Percentiles rank a stretch among this genome's conserved stretches.
Conservation (phyloP, 2,797 vertebrate species). For the Pangasius sanitwongsei region DNA sequence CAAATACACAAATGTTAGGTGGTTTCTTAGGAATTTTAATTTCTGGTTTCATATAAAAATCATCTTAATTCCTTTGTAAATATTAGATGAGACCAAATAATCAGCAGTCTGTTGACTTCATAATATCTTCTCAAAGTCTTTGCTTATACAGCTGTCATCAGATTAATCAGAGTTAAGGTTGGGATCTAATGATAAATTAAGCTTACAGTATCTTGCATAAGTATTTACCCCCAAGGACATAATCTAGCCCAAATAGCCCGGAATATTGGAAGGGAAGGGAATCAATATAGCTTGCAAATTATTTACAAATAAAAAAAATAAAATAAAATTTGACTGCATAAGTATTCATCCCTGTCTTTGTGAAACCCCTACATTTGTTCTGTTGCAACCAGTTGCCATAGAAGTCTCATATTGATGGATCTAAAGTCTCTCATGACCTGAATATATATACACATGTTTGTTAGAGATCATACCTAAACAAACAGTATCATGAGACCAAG, state of each 20-base stretch:
- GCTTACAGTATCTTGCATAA: not conserved
- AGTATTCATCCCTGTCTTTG: not conserved
- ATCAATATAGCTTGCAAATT: not conserved
- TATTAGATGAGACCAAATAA: not conserved
- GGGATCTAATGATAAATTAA: not conserved
- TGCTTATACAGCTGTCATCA: conserved; percentile 6
- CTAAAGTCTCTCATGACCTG: not conserved
- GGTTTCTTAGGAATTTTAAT: not conserved
- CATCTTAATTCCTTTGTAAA: not conserved
- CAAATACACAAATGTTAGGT: not conserved
- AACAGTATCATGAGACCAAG: not conserved
- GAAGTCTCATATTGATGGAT: not conserved
- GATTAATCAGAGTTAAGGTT: not conserved
- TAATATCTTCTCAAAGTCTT: not conserved
- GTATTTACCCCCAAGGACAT: not conserved
- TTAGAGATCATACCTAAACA: not conserved
- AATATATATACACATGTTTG: not conserved
- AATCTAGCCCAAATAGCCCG: not conserved
- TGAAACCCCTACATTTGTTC: not conserved
- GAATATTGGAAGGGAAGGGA: not conserved
- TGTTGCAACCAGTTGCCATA: not conserved
- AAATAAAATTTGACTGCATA: not conserved
- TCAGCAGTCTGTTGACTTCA: not conserved
- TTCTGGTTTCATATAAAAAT: not conserved
- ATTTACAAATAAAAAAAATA: not conserved